Evolutionary conservation across 2,888 invertebrate genomes (phyloP).

Genomic region (Thera britannica): DNA sequence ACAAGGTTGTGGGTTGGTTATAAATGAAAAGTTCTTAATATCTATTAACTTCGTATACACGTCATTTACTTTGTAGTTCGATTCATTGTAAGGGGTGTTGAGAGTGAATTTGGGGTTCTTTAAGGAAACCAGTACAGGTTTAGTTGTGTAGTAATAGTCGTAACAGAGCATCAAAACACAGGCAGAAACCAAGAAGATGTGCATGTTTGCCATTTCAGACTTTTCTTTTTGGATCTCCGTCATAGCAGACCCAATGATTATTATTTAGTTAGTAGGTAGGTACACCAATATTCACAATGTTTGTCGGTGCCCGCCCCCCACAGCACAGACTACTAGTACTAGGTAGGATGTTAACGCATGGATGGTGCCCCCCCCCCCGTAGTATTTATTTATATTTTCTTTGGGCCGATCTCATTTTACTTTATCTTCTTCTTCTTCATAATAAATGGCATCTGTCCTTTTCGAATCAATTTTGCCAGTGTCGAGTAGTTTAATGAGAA

Average conservation of each 20-base stretch:
- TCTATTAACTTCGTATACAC: slow-evolving; percentile 77
- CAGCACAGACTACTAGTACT: too few species aligned
- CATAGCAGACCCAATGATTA: slow-evolving; percentile 39
- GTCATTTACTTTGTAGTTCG: slow-evolving; percentile 47
- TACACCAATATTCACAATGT: too few species aligned
- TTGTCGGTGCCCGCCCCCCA: too few species aligned
- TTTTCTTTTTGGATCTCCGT: slow-evolving; percentile 49
- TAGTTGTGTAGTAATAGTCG: slow-evolving; percentile 47
- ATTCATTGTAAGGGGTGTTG: slow-evolving; percentile 52
- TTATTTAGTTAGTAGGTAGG: too few species aligned
- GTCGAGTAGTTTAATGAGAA: too few species aligned
- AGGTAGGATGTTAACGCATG: too few species aligned
- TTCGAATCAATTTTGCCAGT: too few species aligned
- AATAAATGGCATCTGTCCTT: too few species aligned
- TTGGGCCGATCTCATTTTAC: too few species aligned
- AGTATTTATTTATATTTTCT: too few species aligned
- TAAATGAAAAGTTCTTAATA: slow-evolving; percentile 86
- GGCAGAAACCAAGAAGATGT: slow-evolving; percentile 50
- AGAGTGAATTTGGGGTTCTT: slow-evolving; percentile 58
- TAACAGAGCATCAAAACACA: slow-evolving; percentile 50
- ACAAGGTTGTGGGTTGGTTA: slow-evolving; percentile 85
- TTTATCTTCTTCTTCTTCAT: too few species aligned
- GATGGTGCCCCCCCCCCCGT: too few species aligned
- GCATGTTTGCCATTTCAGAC: slow-evolving; percentile 53
- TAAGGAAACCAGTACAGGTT: slow-evolving; percentile 44